Evolutionary conservation across 2,888 invertebrate species (phyloP).

Genomic region (Tanypteryx hageni): DNA sequence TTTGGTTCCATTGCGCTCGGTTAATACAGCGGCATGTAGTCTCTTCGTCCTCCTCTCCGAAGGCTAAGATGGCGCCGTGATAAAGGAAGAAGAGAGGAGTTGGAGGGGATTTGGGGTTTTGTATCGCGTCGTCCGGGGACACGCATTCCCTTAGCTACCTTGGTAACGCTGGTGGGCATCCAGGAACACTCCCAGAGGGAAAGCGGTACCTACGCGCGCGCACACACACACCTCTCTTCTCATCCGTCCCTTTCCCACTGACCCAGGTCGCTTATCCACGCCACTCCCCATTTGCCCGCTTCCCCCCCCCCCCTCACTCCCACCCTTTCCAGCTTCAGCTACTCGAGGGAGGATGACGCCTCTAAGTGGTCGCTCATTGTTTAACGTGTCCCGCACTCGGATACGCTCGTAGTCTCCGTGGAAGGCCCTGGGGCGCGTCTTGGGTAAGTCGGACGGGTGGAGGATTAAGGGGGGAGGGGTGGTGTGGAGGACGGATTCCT

Average conservation of each 20-base stretch:
- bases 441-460: too few relatives aligned
- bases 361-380: too few relatives aligned
- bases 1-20: too few relatives aligned
- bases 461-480: too few relatives aligned
- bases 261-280: neutral
- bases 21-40: too few relatives aligned
- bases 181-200: neutral
- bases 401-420: too few relatives aligned
- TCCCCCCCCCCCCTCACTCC: neutral
- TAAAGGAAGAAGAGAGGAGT: neutral
- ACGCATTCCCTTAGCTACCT: neutral
- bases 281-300: neutral
- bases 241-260: too few relatives aligned
- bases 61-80: neutral
- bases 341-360: too few relatives aligned
- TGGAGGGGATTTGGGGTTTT: constrained; percentile 31
- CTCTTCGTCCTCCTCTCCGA: neutral
- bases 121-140: constrained; percentile 6
- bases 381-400: too few relatives aligned
- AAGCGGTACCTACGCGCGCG: neutral
- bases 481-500: too few relatives aligned
- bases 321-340: neutral
- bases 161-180: neutral
- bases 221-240: neutral
- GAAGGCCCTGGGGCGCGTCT: too few relatives aligned